Conservation (phyloP, 2,888 invertebrate genomes). For the Synergus laeviventris region DNA sequence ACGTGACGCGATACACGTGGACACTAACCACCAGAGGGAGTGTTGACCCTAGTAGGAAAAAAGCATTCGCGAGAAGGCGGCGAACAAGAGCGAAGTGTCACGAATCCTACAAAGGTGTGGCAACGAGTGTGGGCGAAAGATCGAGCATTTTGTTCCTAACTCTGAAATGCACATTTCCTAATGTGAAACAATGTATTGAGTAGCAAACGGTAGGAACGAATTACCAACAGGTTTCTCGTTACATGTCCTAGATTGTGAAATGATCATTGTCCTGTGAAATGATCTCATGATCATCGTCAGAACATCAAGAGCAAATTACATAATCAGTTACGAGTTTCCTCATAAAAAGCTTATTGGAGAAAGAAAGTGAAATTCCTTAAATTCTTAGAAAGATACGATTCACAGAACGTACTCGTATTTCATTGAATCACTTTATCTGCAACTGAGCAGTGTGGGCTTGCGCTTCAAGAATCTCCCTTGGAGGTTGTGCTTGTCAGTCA, state of each 20-base stretch:
- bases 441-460: conserved; percentile 25
- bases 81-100: conserved; percentile 51
- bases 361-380: not conserved
- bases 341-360: not conserved
- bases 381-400: not conserved
- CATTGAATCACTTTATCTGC: conserved; percentile 22
- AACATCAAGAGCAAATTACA: not conserved
- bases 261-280: conserved; percentile 2
- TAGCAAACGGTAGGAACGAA: conserved; percentile 27
- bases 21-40: conserved; percentile 53
- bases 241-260: conserved; percentile 22
- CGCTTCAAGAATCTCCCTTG: conserved; percentile 6
- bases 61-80: conserved; percentile 48
- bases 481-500: conserved; percentile 22
- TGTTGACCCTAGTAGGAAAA: conserved; percentile 52
- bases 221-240: conserved; percentile 25
- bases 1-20: conserved; percentile 55
- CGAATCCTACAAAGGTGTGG: conserved; percentile 55
- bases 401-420: not conserved
- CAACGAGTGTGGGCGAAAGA: conserved; percentile 37
- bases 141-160: conserved; percentile 19
- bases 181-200: conserved; percentile 37
- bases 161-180: conserved; percentile 32
- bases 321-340: not conserved
- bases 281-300: not conserved